Base-by-base conservation (phyloP, 2,888 invertebrate genomes). In the Drymonia ruficornis region DNA sequence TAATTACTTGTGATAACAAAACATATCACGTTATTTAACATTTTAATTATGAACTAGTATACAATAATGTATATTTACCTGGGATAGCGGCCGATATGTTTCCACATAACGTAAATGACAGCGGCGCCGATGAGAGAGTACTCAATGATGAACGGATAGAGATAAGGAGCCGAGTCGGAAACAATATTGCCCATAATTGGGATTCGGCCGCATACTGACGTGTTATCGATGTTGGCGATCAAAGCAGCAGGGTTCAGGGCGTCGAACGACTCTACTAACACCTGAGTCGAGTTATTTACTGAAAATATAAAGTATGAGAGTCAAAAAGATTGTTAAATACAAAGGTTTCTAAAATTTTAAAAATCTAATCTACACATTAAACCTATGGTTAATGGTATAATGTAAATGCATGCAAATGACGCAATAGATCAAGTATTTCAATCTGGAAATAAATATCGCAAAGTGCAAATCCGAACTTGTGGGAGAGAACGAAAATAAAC, bases 41-140 rank as follows among this genome's bases (percentile, higher is more conserved):
- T n/a, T n/a, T 1, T n/a, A n/a, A 36, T 4, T 31, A 11, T 11
- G 0, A 36, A n/a, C 1, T n/a, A 31, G 11, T 31, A 4, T 36
- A n/a, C 13, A 8, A 16, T 9, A 16, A 44, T 38, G 55, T 12
- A 56, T 75, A 78, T 72, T 90, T 89, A 96, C 94, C 96, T 96
- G 50, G 98, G 96, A 89, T 97, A 96, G 81, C 97, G 95, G 55
- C 98, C 98, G 84, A 98, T 98, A 81, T 97, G 97, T 82, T 97
- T 96, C 98, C 98, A 99, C 97, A 98, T 98, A 51, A 98, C 97
- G 84, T 98, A 98, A 76, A 98, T 96, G 42, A 99, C 98, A 50
- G 98, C 98, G 49, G 98, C 98, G 18, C 98, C 98, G 78, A 99
- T 98, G 65, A 99, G 93, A 61, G 98, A 98, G 90, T 99, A 99